Base-by-base conservation (phyloP, 2,888 invertebrate genomes). In the Itoplectis maculator region DNA sequence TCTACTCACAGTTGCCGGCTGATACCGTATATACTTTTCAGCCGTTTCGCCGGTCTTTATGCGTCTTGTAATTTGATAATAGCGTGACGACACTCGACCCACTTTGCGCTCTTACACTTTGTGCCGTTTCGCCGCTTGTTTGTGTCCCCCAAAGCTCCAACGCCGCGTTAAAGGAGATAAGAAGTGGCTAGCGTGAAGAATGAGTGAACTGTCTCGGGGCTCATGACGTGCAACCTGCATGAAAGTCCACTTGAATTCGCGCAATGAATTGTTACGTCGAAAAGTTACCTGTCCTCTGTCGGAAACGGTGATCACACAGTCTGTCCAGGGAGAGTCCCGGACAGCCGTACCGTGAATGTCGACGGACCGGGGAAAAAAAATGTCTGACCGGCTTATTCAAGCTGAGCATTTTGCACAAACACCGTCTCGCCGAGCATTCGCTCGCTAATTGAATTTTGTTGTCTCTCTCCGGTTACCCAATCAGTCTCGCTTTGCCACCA, bases 51-150 rank as follows among this genome's bases (percentile, higher is more conserved):
- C 68, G 73, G 65, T 65, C 76, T 83, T 84, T 82, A 73, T 79
- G 82, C 77, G 75, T 78, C 82, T 74, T 56, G 86, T 85, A 85
- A 86, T 86, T 83, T 86, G 83, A 83, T 86, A 85, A 86, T 83
- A 81, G 86, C 86, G 79, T 83, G 83, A 84, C 86, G 76, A 81
- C 78, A 82, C 80, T 75, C 77, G 86, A 81, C 86, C 86, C 76
- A 86, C 81, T 83, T 85, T 86, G 79, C 54, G 82, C 56, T 77
- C 54, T 70, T 65, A 72, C 77, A 65, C 69, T 79, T 61, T 61
- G 13, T 35, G 69, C 69, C 72, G 59, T 59, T 77, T 76, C 72
- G 61, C 49, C 66, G 11, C 29, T 47, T 68, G 65, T 72, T 63
- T 65, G 56, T 61, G 18, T 68, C 49, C 51, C 23, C 78, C 29